A percentile compares a stretch with the other conserved stretches of the same genome.
These are phyloP conservation scores for Parasteatoda tepidariorum DNA, from an alignment of 1,140 invertebrate genomes.

Conservation along the genomic window DNA sequence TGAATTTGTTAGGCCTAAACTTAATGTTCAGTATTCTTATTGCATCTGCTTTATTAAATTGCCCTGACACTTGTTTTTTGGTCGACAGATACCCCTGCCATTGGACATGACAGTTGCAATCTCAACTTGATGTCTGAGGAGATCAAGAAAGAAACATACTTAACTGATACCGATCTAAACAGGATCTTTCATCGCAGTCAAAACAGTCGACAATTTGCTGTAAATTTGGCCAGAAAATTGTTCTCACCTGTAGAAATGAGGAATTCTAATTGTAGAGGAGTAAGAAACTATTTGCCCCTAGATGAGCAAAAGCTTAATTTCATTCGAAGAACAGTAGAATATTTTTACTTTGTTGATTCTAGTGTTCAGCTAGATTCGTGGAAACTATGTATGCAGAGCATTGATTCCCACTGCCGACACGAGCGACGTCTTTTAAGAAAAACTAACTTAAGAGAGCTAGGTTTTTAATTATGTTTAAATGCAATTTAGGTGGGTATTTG, in stretches of 20 bases:
- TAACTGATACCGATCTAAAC: constrained; percentile 27
- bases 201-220: constrained; percentile 59
- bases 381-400: constrained; percentile 59
- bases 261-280: constrained; percentile 59
- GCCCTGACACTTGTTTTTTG: constrained; percentile 57
- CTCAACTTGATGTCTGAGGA: background rate
- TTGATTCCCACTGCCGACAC: constrained; percentile 58
- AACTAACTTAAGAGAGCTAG: constrained; percentile 7
- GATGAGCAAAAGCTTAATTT: constrained; percentile 50
- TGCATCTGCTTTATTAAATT: constrained; percentile 55
- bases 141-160: constrained; percentile 23
- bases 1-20: constrained; percentile 24
- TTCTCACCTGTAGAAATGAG: constrained; percentile 56
- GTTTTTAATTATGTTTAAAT: too few relatives aligned
- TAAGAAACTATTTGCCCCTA: constrained; percentile 48
- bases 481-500: background rate
- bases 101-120: constrained; percentile 27
- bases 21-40: constrained; percentile 22
- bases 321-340: constrained; percentile 28
- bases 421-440: constrained; percentile 47
- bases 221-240: constrained; percentile 51
- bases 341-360: constrained; percentile 37
- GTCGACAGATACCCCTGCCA: constrained; percentile 50
- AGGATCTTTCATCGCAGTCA: constrained; percentile 50
- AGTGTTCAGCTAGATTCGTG: constrained; percentile 30